phyloP scores from a whole-genome alignment of 2,113 vertebrate species.

The Stegostoma tigrinum region DNA sequence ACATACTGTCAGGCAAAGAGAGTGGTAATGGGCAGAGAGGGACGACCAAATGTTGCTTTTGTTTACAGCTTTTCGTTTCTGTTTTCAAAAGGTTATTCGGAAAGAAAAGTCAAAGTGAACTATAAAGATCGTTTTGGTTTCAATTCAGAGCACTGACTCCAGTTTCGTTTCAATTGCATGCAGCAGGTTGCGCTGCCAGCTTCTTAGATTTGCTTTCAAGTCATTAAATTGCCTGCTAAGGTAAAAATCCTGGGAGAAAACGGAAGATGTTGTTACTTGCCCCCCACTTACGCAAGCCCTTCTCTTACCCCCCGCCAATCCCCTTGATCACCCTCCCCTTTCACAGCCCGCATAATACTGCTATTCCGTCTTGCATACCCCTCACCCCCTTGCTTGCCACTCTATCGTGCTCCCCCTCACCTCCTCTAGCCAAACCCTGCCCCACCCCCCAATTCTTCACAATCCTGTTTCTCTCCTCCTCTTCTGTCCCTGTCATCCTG shows the following conservation, averaged over 20 bases:
- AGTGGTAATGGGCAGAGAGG: no score
- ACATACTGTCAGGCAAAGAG: conserved; percentile 17
- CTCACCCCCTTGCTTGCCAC: neutral
- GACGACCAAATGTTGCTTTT: neutral
- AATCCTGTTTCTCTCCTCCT: neutral
- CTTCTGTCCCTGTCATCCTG: neutral
- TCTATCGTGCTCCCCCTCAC: no score
- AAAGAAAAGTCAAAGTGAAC: neutral
- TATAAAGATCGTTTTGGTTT: neutral
- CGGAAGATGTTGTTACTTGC: neutral
- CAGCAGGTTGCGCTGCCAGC: neutral
- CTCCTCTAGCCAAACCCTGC: neutral
- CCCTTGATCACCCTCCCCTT: neutral
- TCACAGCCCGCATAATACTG: neutral
- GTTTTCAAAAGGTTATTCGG: neutral
- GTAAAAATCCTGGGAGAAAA: neutral
- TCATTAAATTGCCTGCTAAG: neutral
- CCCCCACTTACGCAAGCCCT: no score
- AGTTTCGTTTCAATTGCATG: neutral
- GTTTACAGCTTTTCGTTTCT: no score
- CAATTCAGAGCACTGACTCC: neutral
- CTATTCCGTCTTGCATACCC: neutral
- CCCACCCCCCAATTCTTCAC: no score
- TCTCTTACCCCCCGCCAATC: neutral
- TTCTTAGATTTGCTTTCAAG: neutral